Base-by-base conservation (phyloP, 2,797 vertebrate species). In the Manis javanica region DNA sequence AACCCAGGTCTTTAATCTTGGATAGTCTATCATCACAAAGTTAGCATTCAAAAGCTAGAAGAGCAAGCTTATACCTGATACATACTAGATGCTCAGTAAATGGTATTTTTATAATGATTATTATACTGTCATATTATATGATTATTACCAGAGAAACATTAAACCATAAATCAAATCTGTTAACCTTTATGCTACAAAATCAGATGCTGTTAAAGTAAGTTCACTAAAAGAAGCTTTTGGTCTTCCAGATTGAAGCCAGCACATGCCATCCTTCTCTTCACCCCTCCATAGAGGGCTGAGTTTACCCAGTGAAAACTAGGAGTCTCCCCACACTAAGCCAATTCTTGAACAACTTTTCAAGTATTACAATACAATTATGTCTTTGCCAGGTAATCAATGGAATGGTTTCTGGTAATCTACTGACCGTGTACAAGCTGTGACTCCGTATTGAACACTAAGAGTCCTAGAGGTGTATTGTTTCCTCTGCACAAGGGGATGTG, bases 81-180 rank as follows among this genome's bases (percentile, higher is more conserved):
- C 13, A 84, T 13, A 90, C 49, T 18, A 96, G 68, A n/a, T 86
- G n/a, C 19, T 90, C 57, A 78, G n/a, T 84, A 90, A 94, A 90
- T 46, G 42, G 1, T 42, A 78, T 82, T 72, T 86, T 39, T 61
- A 46, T 39, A 59, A 79, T 29, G n/a, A 29, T 92, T 18, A 49
- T 39, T 81, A 53, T 15, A 61, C 42, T 75, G 53, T 69, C n/a
- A 39, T 66, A 37, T 49, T 64, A 79, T 3, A 66, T 14, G 19
- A 92, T 68, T 88, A 90, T 83, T 68, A 68, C 49, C 63, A 95
- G 7, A 85, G 21, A 94, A 94, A 64, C 19, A 26, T 42, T 66
- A 15, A 59, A 69, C 59, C 87, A 69, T 53, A 89, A 84, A 42
- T 39, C 92, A 95, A 87, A 81, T 29, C 8, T 66, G 24, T 64